Conservation (phyloP, 1,140 invertebrate species). For the Drosophila pseudoananassae region DNA sequence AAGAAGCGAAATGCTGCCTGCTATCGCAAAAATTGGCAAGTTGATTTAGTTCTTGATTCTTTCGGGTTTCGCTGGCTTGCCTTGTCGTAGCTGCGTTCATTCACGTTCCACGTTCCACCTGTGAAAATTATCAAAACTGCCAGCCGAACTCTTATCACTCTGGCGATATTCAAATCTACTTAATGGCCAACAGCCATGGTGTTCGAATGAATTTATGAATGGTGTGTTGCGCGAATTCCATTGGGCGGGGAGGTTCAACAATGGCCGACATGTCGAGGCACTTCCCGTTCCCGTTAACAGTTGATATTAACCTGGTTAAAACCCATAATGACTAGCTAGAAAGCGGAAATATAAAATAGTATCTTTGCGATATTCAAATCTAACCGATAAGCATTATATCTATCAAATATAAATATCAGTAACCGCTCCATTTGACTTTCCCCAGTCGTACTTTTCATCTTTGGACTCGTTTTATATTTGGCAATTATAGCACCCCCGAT, state of each 20-base stretch:
- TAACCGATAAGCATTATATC: not conserved
- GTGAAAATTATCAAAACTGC: slow-evolving; percentile 34
- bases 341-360: slow-evolving; percentile 12
- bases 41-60: slow-evolving; percentile 32
- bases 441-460: slow-evolving; percentile 9
- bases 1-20: slow-evolving; percentile 4
- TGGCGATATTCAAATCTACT: slow-evolving; percentile 46
- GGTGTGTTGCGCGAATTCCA: slow-evolving; percentile 39
- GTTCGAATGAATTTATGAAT: slow-evolving; percentile 55
- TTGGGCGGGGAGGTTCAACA: slow-evolving; percentile 1
- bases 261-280: not conserved
- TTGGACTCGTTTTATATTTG: slow-evolving; percentile 14
- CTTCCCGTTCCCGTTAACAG: not conserved
- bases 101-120: slow-evolving; percentile 77
- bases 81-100: slow-evolving; percentile 66
- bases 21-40: slow-evolving; percentile 34
- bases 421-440: no score
- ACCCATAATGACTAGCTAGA: not conserved
- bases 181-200: slow-evolving; percentile 9
- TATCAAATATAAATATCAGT: no score
- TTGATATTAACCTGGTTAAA: slow-evolving; percentile 10
- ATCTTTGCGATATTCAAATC: not conserved
- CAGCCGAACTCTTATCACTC: slow-evolving; percentile 45
- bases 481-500: slow-evolving; percentile 12
- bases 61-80: slow-evolving; percentile 13